A percentile compares a stretch with the other conserved stretches of the same genome.
Conservation (phyloP, 1,140 invertebrate genomes). For the Euwallacea similis region DNA sequence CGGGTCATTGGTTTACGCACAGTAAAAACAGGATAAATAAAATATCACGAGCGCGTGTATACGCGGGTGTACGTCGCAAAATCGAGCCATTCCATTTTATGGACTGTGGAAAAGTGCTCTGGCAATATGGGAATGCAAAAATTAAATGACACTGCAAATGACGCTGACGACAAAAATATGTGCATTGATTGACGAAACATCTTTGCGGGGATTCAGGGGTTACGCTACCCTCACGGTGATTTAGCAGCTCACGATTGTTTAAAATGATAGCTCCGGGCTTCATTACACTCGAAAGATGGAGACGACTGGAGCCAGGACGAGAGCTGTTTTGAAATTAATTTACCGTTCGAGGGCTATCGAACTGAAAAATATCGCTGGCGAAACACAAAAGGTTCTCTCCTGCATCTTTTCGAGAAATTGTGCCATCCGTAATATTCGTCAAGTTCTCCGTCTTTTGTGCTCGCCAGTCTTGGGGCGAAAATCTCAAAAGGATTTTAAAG, state of each 20-base stretch:
- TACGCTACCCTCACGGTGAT: conserved; percentile 13
- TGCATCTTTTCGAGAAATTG: conserved; percentile 12
- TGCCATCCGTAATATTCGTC: not conserved
- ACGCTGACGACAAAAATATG: conserved; percentile 36
- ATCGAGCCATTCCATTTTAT: conserved; percentile 50
- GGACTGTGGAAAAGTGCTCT: conserved; percentile 48
- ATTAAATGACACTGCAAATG: conserved; percentile 48
- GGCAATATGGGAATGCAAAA: conserved; percentile 50
- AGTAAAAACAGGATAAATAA: conserved; percentile 50
- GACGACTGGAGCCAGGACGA: conserved; percentile 26
- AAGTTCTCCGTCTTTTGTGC: not conserved
- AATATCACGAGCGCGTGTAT: conserved; percentile 46
- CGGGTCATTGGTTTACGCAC: conserved; percentile 50
- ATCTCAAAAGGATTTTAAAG: too few species aligned
- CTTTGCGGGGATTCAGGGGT: conserved; percentile 2
- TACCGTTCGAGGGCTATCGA: conserved; percentile 38
- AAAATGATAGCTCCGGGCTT: conserved; percentile 36
- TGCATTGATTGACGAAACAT: conserved; percentile 33
- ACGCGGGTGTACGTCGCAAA: conserved; percentile 21
- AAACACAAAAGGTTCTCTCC: conserved; percentile 28
- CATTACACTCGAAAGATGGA: conserved; percentile 35
- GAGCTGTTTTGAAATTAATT: conserved; percentile 34
- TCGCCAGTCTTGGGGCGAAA: not conserved
- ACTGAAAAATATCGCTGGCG: conserved; percentile 32
- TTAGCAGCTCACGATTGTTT: conserved; percentile 35